phyloP scores from a whole-genome alignment of 2,797 vertebrate genomes.

The Onychomys arenicola region DNA sequence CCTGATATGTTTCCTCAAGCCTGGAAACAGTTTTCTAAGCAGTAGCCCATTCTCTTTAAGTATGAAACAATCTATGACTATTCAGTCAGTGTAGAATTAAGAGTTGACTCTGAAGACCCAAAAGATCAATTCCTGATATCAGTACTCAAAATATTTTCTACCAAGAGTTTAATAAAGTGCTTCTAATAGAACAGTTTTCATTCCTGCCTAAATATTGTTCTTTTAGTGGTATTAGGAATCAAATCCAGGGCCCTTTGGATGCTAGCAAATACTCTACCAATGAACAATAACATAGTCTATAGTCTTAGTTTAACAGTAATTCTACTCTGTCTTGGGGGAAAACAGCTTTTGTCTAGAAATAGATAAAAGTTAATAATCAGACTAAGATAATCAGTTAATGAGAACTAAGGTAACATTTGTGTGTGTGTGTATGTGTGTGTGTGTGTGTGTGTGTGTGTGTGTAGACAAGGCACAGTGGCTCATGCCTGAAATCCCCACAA shows the following conservation, averaged over 20 bases:
- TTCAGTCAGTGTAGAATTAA: neutral
- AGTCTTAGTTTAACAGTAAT: slow-evolving; percentile 42
- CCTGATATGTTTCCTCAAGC: slow-evolving; percentile 5
- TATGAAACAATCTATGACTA: slow-evolving; percentile 50
- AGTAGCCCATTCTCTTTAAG: neutral
- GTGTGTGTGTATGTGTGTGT: neutral
- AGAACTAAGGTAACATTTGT: neutral
- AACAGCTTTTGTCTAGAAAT: slow-evolving; percentile 31
- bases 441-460: no score
- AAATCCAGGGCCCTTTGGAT: neutral
- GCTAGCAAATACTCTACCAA: neutral
- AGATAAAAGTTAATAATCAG: neutral
- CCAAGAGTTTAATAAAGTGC: slow-evolving; percentile 3
- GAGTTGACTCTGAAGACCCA: slow-evolving; percentile 37
- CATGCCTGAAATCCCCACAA: neutral
- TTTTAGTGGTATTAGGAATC: neutral
- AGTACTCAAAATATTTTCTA: slow-evolving; percentile 36
- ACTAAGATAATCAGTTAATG: neutral
- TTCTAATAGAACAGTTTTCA: slow-evolving; percentile 10
- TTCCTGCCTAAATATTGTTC: slow-evolving; percentile 8
- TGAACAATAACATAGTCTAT: neutral
- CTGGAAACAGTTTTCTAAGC: slow-evolving; percentile 50
- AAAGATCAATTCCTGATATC: neutral
- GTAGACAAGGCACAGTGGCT: neutral
- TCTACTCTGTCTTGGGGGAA: neutral